A percentile compares a stretch with the other conserved stretches of the same genome.
Evolutionary conservation across 2,113 vertebrate genomes (phyloP).

Genomic region (Rhinolophus ferrumequinum): DNA sequence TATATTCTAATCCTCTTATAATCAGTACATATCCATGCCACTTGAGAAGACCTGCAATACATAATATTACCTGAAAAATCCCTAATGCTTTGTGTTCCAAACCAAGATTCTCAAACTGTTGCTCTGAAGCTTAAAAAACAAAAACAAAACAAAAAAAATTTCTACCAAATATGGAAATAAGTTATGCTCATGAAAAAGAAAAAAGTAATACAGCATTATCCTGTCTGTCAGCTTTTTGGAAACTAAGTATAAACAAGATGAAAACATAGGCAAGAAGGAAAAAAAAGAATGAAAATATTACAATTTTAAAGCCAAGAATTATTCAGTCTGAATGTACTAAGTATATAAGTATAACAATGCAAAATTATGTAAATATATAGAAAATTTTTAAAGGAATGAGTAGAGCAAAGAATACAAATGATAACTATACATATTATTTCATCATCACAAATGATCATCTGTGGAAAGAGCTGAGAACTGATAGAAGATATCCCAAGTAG

Average conservation of each 20-base stretch:
- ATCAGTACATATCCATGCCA: not conserved
- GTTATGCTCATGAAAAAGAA: slow-evolving; percentile 11
- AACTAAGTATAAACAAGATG: slow-evolving; percentile 30
- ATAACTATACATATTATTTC: not conserved
- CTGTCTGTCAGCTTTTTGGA: not conserved
- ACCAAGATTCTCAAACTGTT: not conserved
- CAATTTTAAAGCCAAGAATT: slow-evolving; percentile 54
- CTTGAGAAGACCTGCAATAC: not conserved
- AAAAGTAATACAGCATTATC: not conserved
- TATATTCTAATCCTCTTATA: slow-evolving; percentile 8
- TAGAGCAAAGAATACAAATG: slow-evolving; percentile 36
- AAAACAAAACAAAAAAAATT: not conserved
- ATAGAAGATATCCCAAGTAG: not conserved
- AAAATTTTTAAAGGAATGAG: not conserved
- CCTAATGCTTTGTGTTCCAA: slow-evolving; percentile 28
- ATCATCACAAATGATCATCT: not conserved
- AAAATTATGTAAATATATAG: slow-evolving; percentile 29
- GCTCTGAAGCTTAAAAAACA: not conserved
- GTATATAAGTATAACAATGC: not conserved
- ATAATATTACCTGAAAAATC: slow-evolving; percentile 1
- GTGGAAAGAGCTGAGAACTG: not conserved
- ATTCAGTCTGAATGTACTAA: slow-evolving; percentile 33
- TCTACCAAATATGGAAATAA: slow-evolving; percentile 6
- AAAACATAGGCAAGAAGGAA: not conserved
- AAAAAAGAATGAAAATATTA: not conserved